Base-by-base conservation (phyloP, 1,140 invertebrate species). In the Theocolax elegans region DNA sequence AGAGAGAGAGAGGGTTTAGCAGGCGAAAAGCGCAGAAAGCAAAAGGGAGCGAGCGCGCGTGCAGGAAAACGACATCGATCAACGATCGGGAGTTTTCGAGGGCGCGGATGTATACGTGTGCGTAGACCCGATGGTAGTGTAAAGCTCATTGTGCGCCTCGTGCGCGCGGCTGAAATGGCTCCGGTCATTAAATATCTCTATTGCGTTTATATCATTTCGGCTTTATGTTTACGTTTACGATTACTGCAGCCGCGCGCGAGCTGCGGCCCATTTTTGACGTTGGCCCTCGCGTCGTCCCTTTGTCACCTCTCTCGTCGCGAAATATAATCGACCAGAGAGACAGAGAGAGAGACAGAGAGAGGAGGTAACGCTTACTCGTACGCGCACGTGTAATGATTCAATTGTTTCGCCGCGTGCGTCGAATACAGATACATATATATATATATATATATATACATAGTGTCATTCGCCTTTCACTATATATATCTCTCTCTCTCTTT, bases 221-320 rank as follows among this genome's bases (percentile, higher is more conserved):
- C 70, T 79, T 79, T 79, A 77, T 72, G 72, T 73, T 79, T 74
- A 74, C 67, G 72, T 75, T 78, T 75, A 74, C 72, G 72, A 73
- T 75, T 77, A 74, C 60, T 68, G 58, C 48, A 53, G 71, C 46
- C 60, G 63, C 17, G 12, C 23, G 10, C 17, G 9, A 6, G 15
- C 35, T 19, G 15, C 51, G 62, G 49, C 48, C 49, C 49, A 53
- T 53, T 65, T 65, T 53, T 27, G 25, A 53, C 23, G 13, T 48
- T 40, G n/a, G n/a, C 48, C 15, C 10, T 0, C n/a, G n/a, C n/a
- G n/a, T n/a, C 17, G 7, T 27, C 49, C 27, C 31, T 40, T 27
- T 46, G 48, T 53, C 48, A 25, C 31, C 8, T 23, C 25, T 12
- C 21, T 19, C 58, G 31, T 23, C 2, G 51, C 48, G 17, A 15